Percentiles rank a stretch among this genome's conserved stretches.
Evolutionary conservation across 2,113 vertebrate genomes (phyloP).

Genomic region (Tetrao urogallus): DNA sequence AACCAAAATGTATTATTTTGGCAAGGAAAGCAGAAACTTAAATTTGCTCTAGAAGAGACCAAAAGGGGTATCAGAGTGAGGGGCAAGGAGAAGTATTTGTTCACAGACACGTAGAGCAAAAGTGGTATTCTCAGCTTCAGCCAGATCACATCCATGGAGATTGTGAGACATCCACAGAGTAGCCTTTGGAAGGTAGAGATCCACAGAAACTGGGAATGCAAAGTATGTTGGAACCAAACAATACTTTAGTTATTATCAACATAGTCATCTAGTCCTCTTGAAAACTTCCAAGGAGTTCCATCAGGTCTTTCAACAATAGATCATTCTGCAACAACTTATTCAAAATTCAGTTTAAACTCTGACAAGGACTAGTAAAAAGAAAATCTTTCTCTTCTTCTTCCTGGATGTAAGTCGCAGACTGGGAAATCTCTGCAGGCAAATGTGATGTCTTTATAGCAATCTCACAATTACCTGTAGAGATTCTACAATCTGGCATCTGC

Average conservation of each 20-base stretch:
- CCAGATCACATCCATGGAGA: not conserved
- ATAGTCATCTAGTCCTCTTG: not conserved
- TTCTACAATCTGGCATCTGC: constrained; percentile 86
- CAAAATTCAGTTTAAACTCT: not conserved
- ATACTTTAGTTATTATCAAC: not conserved
- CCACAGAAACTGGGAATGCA: not conserved
- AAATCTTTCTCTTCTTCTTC: constrained; percentile 2
- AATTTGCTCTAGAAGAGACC: not conserved
- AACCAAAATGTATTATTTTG: not conserved
- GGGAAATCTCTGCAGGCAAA: constrained; percentile 98
- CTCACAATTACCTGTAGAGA: constrained; percentile 95
- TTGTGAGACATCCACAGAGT: not conserved
- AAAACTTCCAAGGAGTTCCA: not conserved
- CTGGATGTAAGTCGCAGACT: constrained; percentile 80
- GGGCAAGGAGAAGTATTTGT: not conserved
- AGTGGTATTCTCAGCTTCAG: not conserved
- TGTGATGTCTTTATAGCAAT: constrained; percentile 87
- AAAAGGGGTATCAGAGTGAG: not conserved
- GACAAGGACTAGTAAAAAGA: not conserved
- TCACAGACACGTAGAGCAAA: not conserved
- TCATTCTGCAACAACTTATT: not conserved
- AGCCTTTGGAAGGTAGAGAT: not conserved
- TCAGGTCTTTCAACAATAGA: not conserved
- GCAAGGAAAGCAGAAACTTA: not conserved
- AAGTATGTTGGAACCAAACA: not conserved